Percentiles rank a stretch among this genome's conserved stretches.
Evolutionary conservation across 2,113 vertebrate genomes (phyloP).

Genomic region (Thunnus maccoyii): DNA sequence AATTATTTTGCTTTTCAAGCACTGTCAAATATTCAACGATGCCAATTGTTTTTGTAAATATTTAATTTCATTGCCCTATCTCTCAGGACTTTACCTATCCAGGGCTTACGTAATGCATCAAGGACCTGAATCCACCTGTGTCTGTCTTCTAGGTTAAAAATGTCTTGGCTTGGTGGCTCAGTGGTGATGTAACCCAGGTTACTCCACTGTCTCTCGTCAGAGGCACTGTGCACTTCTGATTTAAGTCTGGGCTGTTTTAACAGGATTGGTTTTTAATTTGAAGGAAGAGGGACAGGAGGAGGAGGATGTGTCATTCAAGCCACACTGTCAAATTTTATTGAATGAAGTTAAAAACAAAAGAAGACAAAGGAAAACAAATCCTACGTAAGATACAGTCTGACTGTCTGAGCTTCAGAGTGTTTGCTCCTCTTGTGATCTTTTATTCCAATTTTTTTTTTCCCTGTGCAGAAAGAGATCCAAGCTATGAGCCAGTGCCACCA

Average conservation of each 20-base stretch:
- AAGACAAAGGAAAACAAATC: background rate
- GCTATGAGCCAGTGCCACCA: conserved; percentile 99
- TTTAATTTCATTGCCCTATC: background rate
- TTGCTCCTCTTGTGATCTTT: conserved; percentile 11
- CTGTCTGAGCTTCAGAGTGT: background rate
- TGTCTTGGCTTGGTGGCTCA: conserved; percentile 33
- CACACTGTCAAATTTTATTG: background rate
- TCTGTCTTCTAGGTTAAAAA: conserved; percentile 34
- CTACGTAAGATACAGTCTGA: background rate
- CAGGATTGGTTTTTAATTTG: background rate
- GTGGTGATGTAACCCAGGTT: conserved; percentile 56
- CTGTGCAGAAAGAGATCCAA: conserved; percentile 96
- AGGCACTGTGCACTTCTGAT: background rate
- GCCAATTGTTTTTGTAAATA: conserved; percentile 7
- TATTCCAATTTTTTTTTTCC: conserved; percentile 48
- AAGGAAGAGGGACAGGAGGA: background rate
- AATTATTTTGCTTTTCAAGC: conserved; percentile 4
- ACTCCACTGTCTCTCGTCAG: conserved; percentile 47
- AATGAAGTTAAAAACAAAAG: conserved; percentile 7
- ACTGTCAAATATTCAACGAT: background rate
- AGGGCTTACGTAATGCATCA: conserved; percentile 16
- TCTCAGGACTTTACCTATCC: background rate
- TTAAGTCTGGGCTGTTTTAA: conserved; percentile 31
- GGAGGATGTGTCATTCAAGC: background rate
- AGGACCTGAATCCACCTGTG: conserved; percentile 26